These are phyloP conservation scores for Camelus bactrianus DNA, from an alignment of 2,113 vertebrate species.

Conservation along the genomic window DNA sequence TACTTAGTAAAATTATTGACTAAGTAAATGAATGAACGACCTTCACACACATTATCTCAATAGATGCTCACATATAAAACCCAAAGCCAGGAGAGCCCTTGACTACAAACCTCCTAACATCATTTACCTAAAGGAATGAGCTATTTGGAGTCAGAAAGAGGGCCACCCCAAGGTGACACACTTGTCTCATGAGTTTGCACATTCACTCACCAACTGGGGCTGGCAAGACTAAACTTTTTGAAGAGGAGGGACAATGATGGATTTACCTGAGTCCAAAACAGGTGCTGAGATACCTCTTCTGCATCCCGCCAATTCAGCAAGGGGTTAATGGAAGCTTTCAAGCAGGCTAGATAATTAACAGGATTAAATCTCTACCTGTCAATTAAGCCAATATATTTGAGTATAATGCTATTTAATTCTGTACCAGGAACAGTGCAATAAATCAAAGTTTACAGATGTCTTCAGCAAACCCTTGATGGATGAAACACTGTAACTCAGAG, in stretches of 20 bases:
- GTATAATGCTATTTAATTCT: constrained; percentile 86
- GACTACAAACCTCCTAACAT: neutral
- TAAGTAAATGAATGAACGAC: neutral
- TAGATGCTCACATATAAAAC: neutral
- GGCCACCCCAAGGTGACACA: neutral
- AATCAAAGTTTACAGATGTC: constrained; percentile 87
- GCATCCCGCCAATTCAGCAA: constrained; percentile 49
- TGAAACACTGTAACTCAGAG: constrained; percentile 82
- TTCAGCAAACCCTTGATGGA: constrained; percentile 86
- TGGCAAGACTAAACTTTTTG: neutral
- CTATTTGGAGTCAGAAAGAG: neutral
- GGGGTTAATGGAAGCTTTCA: constrained; percentile 82
- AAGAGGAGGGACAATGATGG: neutral
- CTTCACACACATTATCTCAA: neutral
- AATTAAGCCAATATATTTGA: constrained; percentile 86
- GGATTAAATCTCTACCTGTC: constrained; percentile 86
- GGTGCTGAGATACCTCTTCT: neutral
- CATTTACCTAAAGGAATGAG: neutral
- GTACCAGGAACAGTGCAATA: constrained; percentile 84
- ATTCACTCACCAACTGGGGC: neutral
- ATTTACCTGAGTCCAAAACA: constrained; percentile 15
- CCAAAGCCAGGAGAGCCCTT: neutral
- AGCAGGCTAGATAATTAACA: constrained; percentile 79
- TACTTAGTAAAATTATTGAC: neutral
- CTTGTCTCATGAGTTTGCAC: neutral